Evolutionary conservation across 2,797 vertebrate species (phyloP).

Genomic region (Oreochromis mossambicus): DNA sequence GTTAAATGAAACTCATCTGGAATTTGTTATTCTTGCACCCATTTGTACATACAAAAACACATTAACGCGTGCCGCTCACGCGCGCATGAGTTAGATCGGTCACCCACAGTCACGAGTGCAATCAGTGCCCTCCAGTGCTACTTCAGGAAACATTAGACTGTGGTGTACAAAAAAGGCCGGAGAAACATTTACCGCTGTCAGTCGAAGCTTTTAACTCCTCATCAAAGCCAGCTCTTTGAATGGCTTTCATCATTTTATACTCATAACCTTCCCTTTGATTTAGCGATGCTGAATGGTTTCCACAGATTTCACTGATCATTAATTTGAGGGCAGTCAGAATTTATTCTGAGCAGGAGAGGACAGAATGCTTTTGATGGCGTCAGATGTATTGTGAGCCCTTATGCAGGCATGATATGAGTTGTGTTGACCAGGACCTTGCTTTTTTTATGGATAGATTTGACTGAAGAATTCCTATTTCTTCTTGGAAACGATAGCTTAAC

Average conservation of each 20-base stretch:
- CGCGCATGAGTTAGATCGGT: not conserved
- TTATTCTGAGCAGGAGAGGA: not conserved
- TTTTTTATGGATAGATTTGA: slow-evolving; percentile 27
- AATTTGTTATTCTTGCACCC: not conserved
- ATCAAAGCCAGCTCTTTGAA: not conserved
- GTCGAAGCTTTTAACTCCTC: not conserved
- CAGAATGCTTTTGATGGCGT: not conserved
- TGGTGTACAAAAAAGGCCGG: not conserved
- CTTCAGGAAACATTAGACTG: not conserved
- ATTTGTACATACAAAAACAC: not conserved
- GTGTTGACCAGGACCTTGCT: slow-evolving; percentile 8
- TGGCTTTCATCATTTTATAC: not conserved
- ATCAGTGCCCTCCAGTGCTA: not conserved
- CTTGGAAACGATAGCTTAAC: slow-evolving; percentile 26
- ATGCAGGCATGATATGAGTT: slow-evolving; percentile 6
- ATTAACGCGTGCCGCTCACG: not conserved
- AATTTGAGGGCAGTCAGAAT: not conserved
- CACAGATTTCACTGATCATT: not conserved
- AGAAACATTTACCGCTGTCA: not conserved
- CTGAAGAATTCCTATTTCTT: slow-evolving; percentile 36
- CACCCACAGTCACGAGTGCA: not conserved
- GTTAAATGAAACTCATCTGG: not conserved
- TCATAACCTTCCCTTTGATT: not conserved
- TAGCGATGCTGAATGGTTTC: not conserved
- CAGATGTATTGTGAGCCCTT: not conserved